Percentiles rank a stretch among this genome's conserved stretches.
phyloP scores from a whole-genome alignment of 30 jellyfish, hydroid and myxozoan genomes.

The Aurelia sp. region DNA sequence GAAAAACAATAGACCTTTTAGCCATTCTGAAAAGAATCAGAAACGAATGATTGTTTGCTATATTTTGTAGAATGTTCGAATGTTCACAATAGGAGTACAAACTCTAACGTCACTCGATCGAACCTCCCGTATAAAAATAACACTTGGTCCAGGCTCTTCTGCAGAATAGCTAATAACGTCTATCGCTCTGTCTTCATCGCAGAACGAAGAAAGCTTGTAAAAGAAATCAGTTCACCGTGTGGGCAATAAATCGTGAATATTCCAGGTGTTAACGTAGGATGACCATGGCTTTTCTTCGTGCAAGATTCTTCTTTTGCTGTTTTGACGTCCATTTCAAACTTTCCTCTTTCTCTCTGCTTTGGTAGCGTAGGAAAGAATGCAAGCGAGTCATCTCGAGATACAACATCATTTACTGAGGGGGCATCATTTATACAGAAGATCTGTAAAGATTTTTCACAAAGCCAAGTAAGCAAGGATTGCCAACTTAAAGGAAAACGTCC shows the following conservation, averaged over 20 bases:
- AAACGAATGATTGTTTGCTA: too few relatives aligned
- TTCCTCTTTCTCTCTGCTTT: slow-evolving; percentile 3
- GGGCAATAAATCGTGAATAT: slow-evolving; percentile 35
- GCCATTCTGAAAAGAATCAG: background rate
- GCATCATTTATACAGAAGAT: background rate
- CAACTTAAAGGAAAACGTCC: background rate
- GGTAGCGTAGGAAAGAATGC: slow-evolving; percentile 10
- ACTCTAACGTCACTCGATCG: too few relatives aligned
- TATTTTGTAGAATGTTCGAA: too few relatives aligned
- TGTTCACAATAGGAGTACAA: too few relatives aligned
- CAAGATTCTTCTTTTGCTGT: slow-evolving; percentile 13
- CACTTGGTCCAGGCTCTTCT: too few relatives aligned
- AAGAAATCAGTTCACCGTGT: slow-evolving; percentile 1
- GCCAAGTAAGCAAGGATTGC: slow-evolving; percentile 3
- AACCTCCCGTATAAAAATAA: too few relatives aligned
- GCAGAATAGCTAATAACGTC: too few relatives aligned
- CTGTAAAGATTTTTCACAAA: background rate
- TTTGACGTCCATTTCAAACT: background rate
- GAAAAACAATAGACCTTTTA: too few relatives aligned
- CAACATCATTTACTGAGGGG: background rate
- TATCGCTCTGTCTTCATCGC: too few relatives aligned
- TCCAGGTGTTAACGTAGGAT: slow-evolving; percentile 36
- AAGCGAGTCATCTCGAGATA: background rate
- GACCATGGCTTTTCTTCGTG: slow-evolving; percentile 15
- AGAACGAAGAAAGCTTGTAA: too few relatives aligned